Percentiles rank a stretch among this genome's conserved stretches.
phyloP scores from a whole-genome alignment of 2,888 invertebrate species.

The Trachelus stipa region DNA sequence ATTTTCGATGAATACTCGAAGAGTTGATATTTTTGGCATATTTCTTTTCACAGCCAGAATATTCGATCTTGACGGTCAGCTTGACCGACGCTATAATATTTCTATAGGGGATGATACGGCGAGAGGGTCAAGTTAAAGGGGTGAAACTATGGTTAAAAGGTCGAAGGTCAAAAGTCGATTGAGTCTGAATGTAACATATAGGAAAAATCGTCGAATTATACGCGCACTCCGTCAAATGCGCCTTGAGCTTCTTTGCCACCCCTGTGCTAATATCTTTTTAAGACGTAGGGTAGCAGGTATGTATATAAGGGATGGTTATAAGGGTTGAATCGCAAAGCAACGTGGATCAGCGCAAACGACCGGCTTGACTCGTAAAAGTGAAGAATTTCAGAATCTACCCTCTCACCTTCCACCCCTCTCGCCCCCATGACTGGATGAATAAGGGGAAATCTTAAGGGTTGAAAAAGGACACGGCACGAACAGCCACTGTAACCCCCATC shows the following conservation, averaged over 20 bases:
- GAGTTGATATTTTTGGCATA: no score
- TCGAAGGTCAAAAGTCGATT: neutral
- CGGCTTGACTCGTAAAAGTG: constrained; percentile 21
- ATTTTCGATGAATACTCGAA: no score
- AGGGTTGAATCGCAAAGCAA: neutral
- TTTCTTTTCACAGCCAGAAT: neutral
- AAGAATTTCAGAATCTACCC: constrained; percentile 13
- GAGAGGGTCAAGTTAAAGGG: neutral
- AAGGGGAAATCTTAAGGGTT: neutral
- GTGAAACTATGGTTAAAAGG: neutral
- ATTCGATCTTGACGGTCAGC: neutral
- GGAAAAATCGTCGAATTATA: neutral
- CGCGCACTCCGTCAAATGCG: neutral
- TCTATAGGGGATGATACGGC: neutral
- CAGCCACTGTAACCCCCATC: neutral
- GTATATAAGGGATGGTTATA: neutral
- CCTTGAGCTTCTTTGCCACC: neutral
- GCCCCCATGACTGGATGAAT: neutral
- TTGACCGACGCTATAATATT: neutral
- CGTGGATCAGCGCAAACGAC: constrained; percentile 15
- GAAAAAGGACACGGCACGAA: neutral
- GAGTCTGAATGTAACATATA: neutral
- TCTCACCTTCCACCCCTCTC: neutral
- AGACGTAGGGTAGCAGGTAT: neutral
- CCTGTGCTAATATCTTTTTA: neutral